These are phyloP conservation scores for Synanthedon tipuliformis DNA, from an alignment of 2,888 invertebrate genomes.

Conservation along the genomic window DNA sequence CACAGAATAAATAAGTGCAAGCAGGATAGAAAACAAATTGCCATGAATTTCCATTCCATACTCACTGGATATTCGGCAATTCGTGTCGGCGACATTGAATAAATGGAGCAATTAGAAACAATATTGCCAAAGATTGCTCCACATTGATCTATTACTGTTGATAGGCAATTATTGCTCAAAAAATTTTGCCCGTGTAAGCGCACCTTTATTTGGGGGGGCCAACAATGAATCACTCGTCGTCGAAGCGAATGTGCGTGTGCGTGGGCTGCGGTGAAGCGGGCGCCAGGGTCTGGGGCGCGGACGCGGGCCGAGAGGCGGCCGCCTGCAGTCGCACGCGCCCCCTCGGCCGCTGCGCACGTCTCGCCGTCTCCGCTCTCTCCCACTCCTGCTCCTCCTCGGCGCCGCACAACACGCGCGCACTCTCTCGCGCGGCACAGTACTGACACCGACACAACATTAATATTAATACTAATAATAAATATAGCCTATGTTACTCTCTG, in stretches of 20 bases:
- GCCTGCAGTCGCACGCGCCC: constrained; percentile 22
- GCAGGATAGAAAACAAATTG: too few relatives aligned
- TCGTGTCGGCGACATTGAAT: too few relatives aligned
- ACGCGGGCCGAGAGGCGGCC: constrained; percentile 41
- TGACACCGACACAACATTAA: constrained; percentile 12
- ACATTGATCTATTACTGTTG: too few relatives aligned
- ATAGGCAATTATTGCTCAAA: too few relatives aligned
- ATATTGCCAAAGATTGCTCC: too few relatives aligned
- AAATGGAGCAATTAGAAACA: too few relatives aligned
- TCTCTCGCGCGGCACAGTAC: constrained; percentile 33
- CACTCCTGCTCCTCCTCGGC: constrained; percentile 83
- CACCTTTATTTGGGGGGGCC: neutral
- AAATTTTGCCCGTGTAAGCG: too few relatives aligned
- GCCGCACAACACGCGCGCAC: constrained; percentile 58
- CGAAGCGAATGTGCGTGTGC: constrained; percentile 80
- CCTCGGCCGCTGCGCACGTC: constrained; percentile 59
- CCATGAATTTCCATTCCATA: too few relatives aligned
- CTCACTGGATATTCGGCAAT: too few relatives aligned
- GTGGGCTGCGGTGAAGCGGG: constrained; percentile 73
- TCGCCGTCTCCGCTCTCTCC: constrained; percentile 74
- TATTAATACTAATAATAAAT: neutral
- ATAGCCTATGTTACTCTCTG: too few relatives aligned
- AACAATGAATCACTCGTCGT: constrained; percentile 43
- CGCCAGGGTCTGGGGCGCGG: constrained; percentile 13
- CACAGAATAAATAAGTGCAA: too few relatives aligned